Conservation (phyloP, 2,888 invertebrate species). For the Hedya salicella region DNA sequence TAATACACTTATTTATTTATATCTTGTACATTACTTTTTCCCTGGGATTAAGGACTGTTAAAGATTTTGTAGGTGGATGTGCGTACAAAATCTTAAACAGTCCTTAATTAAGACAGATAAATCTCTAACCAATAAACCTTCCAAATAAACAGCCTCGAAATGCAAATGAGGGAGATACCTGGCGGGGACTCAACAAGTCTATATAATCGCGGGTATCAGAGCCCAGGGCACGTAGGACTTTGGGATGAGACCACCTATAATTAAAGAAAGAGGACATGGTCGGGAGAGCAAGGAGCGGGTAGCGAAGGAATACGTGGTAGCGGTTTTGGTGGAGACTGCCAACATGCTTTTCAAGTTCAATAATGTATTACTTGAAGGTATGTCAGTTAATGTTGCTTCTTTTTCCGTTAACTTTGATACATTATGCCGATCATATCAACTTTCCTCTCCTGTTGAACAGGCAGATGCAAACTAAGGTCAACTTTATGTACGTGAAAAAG, state of each 20-base stretch:
- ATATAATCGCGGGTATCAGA: conserved; percentile 28
- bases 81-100: conserved; percentile 18
- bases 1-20: too few relatives aligned
- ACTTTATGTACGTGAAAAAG: too few relatives aligned
- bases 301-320: not conserved
- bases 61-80: too few relatives aligned
- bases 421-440: too few relatives aligned
- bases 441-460: too few relatives aligned
- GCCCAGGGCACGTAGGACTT: conserved; percentile 30
- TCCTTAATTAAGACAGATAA: conserved; percentile 37
- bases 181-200: conserved; percentile 36
- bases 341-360: too few relatives aligned
- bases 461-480: too few relatives aligned
- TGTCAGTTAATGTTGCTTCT: too few relatives aligned
- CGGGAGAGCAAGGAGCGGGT: not conserved
- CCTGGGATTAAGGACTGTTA: too few relatives aligned
- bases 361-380: too few relatives aligned
- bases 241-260: conserved; percentile 36
- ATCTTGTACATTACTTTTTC: too few relatives aligned
- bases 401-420: too few relatives aligned
- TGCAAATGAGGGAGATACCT: conserved; percentile 37
- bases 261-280: conserved; percentile 23
- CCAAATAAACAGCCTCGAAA: conserved; percentile 38
- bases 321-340: not conserved
- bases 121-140: conserved; percentile 35